Base-by-base conservation (phyloP, 2,797 vertebrate genomes). In the Oceanodroma leucorhoa region DNA sequence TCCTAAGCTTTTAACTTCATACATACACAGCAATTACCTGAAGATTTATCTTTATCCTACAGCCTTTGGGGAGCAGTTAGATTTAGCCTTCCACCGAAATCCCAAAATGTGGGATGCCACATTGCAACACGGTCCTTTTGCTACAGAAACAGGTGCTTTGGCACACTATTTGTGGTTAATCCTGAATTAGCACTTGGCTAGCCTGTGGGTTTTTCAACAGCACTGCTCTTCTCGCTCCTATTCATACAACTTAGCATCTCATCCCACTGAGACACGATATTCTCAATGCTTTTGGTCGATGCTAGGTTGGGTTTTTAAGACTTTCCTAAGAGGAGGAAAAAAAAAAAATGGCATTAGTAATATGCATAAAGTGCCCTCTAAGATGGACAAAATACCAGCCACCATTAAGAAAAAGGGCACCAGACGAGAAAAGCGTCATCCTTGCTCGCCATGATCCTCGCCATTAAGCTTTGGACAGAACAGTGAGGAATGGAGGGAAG, bases 381-480 rank as follows among this genome's bases (percentile, higher is more conserved):
- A 79, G 67, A 57, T 51, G 57, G 29, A 27, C 89, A 89, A 71
- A 83, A 69, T 38, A 53, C 2, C n/a, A 90, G 53, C 60, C 21
- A 81, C 26, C 34, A 78, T 83, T 90, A 94, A 79, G 51, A 95
- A 57, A 94, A 90, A 90, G 27, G 46, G 78, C 66, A 83, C 16
- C 40, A 89, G 83, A 92, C 40, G 15, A 79, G 84, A 85, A 93
- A 87, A 83, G 69, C 23, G 19, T 60, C 61, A 66, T 34, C 89
- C 46, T 62, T 75, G 46, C 73, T 90, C 11, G 4, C 71, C 1
- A 0, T 26, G 60, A 93, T 94, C 51, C 75, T 51, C 1, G 0
- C 58, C 81, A 78, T 87, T 95, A 94, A 95, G 71, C 78, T 87
- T 22, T 93, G 86, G 83, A 89, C 77, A 92, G 88, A 93, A 67